phyloP scores from a whole-genome alignment of 2,797 vertebrate genomes.

The Heliangelus exortis region DNA sequence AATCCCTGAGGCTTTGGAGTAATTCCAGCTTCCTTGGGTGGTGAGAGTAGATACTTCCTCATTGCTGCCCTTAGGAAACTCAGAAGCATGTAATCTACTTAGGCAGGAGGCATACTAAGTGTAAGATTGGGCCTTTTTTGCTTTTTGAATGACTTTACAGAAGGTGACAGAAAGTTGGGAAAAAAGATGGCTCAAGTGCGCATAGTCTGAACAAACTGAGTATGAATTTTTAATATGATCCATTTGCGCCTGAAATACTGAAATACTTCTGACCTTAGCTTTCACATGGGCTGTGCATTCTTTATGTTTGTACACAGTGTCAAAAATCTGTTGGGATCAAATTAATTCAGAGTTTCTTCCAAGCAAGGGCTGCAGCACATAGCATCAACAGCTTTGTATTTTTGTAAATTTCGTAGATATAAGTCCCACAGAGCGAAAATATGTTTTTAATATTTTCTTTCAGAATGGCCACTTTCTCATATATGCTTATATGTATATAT shows the following conservation, averaged over 20 bases:
- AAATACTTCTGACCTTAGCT: not conserved
- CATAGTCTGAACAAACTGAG: not conserved
- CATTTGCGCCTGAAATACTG: not conserved
- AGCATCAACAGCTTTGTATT: not conserved
- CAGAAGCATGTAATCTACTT: not conserved
- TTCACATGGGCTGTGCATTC: not conserved
- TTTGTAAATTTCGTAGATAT: not conserved
- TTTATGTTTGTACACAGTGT: not conserved
- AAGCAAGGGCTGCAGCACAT: not conserved
- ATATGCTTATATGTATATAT: not conserved
- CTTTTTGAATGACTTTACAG: not conserved
- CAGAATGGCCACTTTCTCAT: not conserved
- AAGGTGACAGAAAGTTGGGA: not conserved
- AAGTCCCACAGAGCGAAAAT: not conserved
- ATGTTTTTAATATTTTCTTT: not conserved
- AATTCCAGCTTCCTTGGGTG: not conserved
- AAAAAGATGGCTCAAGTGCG: not conserved
- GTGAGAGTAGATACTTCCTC: conserved; percentile 22
- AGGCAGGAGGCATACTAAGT: not conserved
- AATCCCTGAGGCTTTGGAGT: not conserved
- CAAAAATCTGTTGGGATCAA: not conserved
- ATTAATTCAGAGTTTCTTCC: not conserved
- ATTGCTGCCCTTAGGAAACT: conserved; percentile 35
- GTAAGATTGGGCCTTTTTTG: not conserved
- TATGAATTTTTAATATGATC: not conserved